Evolutionary conservation across 1,140 invertebrate genomes (phyloP), one percentile per base, ranked within the genome.

Genomic region (Vollenhovia emeryi): DNA sequence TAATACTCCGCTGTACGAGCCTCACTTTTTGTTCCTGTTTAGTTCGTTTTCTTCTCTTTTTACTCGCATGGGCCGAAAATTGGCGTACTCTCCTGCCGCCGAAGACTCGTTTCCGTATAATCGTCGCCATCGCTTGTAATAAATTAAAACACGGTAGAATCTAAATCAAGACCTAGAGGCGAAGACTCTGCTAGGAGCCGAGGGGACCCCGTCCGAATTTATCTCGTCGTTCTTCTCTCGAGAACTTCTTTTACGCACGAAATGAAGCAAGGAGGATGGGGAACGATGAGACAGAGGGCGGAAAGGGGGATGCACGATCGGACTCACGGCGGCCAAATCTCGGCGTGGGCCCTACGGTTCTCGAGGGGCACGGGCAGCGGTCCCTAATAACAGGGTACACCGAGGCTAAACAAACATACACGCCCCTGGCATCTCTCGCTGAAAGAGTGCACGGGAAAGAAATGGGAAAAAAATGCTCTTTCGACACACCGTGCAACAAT

Each of bases 371-470:
- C 88, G 88, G 89, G 88, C 69, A 85, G 76, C 84, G 76, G 87
- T 48, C 85, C 91, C 91, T 94, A 94, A 94, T 94, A 94, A 94
- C 93, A 94, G 93, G 93, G 93, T 94, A 92, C 91, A 91, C 86
- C 88, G 86, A 89, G 86, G 91, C 92, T 94, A 94, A 94, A 94
- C 94, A 94, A 94, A 94, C 94, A 94, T 94, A 94, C 94, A 94
- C 94, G 93, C 94, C 93, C 94, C 93, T 93, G 92, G 93, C 92
- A 93, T 93, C 89, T 94, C 92, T 92, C 87, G 93, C 91, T 93
- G 92, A 93, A 91, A 93, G 91, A 93, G 90, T 92, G 91, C 91
- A 93, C 90, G 89, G 86, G 86, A 89, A 91, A 36, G 62, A 86
- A 84, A 62, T 50, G 52, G 43, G 80, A 89, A 66, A 84, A 85